phyloP scores from a whole-genome alignment of 2,113 vertebrate species.

The Mus spicilegus region DNA sequence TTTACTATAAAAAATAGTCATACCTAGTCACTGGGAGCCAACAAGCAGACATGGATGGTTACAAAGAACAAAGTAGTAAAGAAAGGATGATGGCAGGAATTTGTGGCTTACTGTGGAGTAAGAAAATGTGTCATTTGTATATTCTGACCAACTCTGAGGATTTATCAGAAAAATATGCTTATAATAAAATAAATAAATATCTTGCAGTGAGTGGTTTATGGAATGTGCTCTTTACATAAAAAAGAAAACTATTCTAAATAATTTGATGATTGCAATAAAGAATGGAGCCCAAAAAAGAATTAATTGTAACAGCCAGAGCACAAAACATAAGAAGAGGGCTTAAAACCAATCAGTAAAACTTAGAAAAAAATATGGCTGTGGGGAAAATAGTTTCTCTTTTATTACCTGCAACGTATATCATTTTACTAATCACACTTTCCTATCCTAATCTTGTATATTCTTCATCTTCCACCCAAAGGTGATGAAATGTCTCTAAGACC shows the following conservation, averaged over 20 bases:
- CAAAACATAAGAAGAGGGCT: neutral
- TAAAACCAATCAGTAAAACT: neutral
- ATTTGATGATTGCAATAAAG: neutral
- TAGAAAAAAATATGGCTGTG: neutral
- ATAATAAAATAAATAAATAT: neutral
- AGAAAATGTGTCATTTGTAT: neutral
- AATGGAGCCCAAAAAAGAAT: neutral
- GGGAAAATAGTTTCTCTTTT: neutral
- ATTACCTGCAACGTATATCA: neutral
- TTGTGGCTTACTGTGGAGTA: neutral
- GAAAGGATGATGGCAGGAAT: too few species aligned
- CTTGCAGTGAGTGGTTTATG: neutral
- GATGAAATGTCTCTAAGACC: neutral
- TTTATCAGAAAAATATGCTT: slow-evolving; percentile 8
- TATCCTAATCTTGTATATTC: neutral
- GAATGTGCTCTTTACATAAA: neutral
- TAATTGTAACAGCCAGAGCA: neutral
- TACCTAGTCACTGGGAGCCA: neutral
- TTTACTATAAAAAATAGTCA: slow-evolving; percentile 18
- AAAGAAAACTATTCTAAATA: neutral
- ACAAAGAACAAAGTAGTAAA: neutral
- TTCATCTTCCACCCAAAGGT: neutral
- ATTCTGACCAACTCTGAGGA: neutral
- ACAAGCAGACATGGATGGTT: neutral
- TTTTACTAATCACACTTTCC: neutral